Base-by-base conservation (phyloP, 2,113 vertebrate species). In the Tragelaphus imberbis region DNA sequence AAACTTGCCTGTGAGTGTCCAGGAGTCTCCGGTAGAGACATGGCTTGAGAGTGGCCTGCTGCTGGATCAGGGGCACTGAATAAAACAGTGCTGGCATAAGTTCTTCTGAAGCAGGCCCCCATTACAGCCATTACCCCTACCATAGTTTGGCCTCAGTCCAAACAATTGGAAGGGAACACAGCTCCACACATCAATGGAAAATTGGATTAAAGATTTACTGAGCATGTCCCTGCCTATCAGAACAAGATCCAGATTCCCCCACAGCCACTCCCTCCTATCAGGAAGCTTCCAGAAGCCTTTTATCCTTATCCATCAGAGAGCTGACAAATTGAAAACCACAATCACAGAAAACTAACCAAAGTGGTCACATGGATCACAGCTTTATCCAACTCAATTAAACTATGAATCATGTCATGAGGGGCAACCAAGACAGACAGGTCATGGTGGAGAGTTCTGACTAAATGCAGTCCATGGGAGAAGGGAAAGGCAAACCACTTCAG, bases 141-240 rank as follows among this genome's bases (percentile, higher is more conserved):
- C 19, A 23, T 23, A 36, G n/a, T 36, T 71, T 71, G n/a, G 65
- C n/a, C 65, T 36, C 2, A 36, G n/a, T 19, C 19, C 10, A 36
- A 71, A 71, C n/a, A 71, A 71, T 19, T 36, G 4, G 9, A 71
- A 36, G 19, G n/a, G n/a, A 71, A 71, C 19, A 36, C 19, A 36
- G n/a, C 9, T 36, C 17, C 0, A 0, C 17, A 19, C n/a, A 21
- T 11, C 1, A 36, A 36, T 36, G 19, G n/a, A 71, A 71, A 71
- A 36, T 6, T 36, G n/a, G 65, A 36, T 36, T 36, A 23, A 71
- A 36, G 65, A 21, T 71, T 36, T 71, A 23, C n/a, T 36, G n/a
- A 71, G n/a, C 19, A 23, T 36, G 19, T 36, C n/a, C 9, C 19
- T 71, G 19, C 19, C n/a, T 19, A 36, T 36, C 9, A 23, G 65